phyloP scores from a whole-genome alignment of 2,113 vertebrate genomes.

The Heterotilapia buettikoferi region DNA sequence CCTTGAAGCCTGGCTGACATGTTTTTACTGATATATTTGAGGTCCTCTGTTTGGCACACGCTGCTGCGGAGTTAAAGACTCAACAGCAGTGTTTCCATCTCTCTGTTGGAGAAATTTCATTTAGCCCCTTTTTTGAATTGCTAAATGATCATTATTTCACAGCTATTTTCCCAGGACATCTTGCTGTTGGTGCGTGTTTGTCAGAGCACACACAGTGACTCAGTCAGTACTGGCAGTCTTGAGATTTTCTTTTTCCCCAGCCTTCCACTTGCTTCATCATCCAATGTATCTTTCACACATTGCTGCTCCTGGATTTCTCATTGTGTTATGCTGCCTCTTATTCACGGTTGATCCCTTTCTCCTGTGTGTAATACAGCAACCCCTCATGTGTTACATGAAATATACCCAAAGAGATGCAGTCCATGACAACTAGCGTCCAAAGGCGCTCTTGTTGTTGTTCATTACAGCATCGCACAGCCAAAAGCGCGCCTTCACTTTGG shows the following conservation, averaged over 20 bases:
- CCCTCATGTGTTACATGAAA: neutral
- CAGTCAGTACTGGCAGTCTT: neutral
- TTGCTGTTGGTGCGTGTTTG: neutral
- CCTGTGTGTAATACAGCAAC: neutral
- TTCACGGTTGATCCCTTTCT: neutral
- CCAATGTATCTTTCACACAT: slow-evolving; percentile 33
- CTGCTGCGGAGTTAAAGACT: neutral
- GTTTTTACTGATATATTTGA: neutral
- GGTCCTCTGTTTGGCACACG: neutral
- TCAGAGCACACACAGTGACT: neutral
- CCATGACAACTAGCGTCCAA: neutral
- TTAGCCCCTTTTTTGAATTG: neutral
- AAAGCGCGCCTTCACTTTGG: neutral
- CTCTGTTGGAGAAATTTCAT: neutral
- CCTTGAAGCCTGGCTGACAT: neutral
- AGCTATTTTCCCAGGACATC: neutral
- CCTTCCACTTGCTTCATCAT: neutral
- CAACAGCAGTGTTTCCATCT: neutral
- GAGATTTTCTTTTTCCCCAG: neutral
- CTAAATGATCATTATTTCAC: slow-evolving; percentile 14
- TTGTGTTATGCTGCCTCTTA: slow-evolving; percentile 22
- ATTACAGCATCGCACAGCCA: neutral
- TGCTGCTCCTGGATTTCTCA: slow-evolving; percentile 1
- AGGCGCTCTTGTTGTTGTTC: neutral
- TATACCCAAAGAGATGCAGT: neutral